These are phyloP conservation scores for Leptura quadrifasciata DNA, from an alignment of 2,888 invertebrate species.

Conservation along the genomic window DNA sequence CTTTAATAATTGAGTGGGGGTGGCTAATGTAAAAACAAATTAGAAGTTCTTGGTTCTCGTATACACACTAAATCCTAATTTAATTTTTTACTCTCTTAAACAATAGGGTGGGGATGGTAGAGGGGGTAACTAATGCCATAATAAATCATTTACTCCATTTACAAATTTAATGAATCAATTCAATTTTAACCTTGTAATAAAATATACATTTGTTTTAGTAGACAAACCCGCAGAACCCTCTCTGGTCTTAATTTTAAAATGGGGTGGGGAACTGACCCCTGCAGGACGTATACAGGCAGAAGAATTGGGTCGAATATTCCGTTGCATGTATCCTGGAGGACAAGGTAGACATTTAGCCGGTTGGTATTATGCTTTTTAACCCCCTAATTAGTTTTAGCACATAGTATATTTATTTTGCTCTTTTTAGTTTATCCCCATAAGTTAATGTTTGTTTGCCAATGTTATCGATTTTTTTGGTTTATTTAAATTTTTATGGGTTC, in stretches of 20 bases:
- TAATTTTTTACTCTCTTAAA: too few relatives aligned
- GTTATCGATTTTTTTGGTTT: conserved; percentile 44
- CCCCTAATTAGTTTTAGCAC: conserved; percentile 59
- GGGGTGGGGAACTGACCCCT: conserved; percentile 99
- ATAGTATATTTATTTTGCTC: conserved; percentile 52
- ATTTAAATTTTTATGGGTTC: conserved; percentile 42
- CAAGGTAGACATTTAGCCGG: conserved; percentile 91
- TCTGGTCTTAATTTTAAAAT: conserved; percentile 96
- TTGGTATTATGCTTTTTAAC: conserved; percentile 75
- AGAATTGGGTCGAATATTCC: conserved; percentile 97
- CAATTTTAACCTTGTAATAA: background rate
- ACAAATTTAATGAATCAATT: background rate
- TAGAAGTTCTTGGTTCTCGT: too few relatives aligned
- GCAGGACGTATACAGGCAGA: conserved; percentile 98
- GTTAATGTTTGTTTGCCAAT: conserved; percentile 38
- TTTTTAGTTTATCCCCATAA: conserved; percentile 46
- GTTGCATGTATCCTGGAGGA: conserved; percentile 99
- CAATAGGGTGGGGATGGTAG: too few relatives aligned
- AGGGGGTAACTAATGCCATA: too few relatives aligned
- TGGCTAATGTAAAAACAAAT: too few relatives aligned
- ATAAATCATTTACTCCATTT: too few relatives aligned
- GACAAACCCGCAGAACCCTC: conserved; percentile 94
- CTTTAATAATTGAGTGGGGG: too few relatives aligned
- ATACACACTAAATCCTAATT: too few relatives aligned
- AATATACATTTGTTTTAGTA: conserved; percentile 73